phyloP scores from a whole-genome alignment of 2,888 invertebrate species.

The Cotesia congregata region DNA sequence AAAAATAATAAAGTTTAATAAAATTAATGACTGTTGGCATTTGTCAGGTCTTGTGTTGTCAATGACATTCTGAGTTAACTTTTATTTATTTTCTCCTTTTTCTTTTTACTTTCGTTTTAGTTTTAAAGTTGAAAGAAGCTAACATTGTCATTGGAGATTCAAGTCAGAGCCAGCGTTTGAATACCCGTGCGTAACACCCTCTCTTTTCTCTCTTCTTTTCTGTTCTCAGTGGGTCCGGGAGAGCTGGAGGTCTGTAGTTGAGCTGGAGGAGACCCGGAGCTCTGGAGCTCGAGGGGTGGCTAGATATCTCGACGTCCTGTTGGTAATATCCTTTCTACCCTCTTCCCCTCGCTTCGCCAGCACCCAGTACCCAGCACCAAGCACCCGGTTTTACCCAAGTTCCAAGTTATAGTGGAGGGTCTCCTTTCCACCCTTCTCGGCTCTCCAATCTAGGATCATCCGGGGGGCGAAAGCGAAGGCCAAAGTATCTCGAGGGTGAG shows the following conservation, averaged over 20 bases:
- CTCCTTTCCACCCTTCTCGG: conserved; percentile 45
- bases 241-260: conserved; percentile 49
- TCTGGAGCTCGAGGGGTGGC: conserved; percentile 51
- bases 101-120: background rate
- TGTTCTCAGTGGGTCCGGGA: conserved; percentile 56
- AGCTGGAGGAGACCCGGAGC: conserved; percentile 37
- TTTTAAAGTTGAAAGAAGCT: conserved; percentile 9
- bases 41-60: background rate
- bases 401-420: conserved; percentile 63
- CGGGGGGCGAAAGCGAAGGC: conserved; percentile 44
- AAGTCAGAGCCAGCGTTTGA: conserved; percentile 52
- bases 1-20: conserved; percentile 1
- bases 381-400: conserved; percentile 52
- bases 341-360: conserved; percentile 55
- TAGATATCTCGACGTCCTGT: conserved; percentile 68
- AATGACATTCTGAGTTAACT: background rate
- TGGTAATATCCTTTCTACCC: conserved; percentile 66
- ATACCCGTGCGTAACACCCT: conserved; percentile 57
- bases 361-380: conserved; percentile 51
- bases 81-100: background rate
- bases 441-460: conserved; percentile 45
- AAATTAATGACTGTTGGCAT: background rate
- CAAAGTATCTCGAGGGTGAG: conserved; percentile 46
- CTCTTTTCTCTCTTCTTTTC: no score
- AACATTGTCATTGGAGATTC: conserved; percentile 49